Evolutionary conservation across 2,888 invertebrate genomes (phyloP), one percentile per base, ranked within the genome.

Genomic region (Oxycera nigricornis): DNA sequence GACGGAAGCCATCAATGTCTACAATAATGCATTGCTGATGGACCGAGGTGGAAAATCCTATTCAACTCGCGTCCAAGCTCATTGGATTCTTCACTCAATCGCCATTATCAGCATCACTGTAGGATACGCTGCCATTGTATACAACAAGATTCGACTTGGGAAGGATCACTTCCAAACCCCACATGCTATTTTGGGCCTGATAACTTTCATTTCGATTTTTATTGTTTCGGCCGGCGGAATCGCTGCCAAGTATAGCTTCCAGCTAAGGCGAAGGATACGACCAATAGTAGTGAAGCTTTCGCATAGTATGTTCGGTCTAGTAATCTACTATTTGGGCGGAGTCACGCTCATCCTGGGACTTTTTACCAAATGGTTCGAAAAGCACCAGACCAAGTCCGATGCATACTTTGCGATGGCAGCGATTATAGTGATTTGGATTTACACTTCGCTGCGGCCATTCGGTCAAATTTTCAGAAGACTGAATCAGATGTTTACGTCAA

Each of bases 171-270:
- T 73, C n/a, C 24, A 73, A 14, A 35, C 73, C n/a, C 46, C 31
- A n/a, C 73, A 73, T 24, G 73, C 65, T 2, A 73, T 65, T 17
- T 46, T 73, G n/a, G 73, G 73, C n/a, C 65, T 73, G 3, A 39
- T 39, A 28, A 73, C 73, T 9, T 55, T 31, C 26, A 65, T 73
- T 17, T 65, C 35, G 17, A 50, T 67, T n/a, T 50, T 73, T 22
- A 7, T 73, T 4, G 67, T 31, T 1, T 31, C 55, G 2, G 22
- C n/a, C 14, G 65, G 65, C 6, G 73, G 73, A 39, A 35, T 73
- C 14, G 62, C 28, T 1, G 55, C 73, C 1, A 65, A 65, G 24
- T 73, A 73, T 31, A 73, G 73, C 28, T 65, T 73, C 17, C 11
- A 35, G 9, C 26, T 73, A n/a, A 31, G 73, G n/a, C 22, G 52